Percentiles rank a stretch among this genome's conserved stretches.
Conservation (phyloP, 2,888 invertebrate genomes). For the Erynnis tages region DNA sequence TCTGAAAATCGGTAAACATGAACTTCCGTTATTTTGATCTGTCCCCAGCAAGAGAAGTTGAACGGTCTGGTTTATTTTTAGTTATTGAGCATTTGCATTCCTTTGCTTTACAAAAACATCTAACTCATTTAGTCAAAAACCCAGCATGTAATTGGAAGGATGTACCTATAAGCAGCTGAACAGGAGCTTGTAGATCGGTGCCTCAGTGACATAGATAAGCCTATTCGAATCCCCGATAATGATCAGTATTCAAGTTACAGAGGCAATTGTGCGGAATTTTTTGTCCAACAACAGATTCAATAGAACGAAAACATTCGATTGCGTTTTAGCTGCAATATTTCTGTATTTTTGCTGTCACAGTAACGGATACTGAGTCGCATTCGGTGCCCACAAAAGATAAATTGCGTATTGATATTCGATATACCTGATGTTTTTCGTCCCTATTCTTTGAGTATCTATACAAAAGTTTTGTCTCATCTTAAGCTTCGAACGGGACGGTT, state of each 20-base stretch:
- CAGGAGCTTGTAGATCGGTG: conserved; percentile 65
- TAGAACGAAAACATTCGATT: conserved; percentile 67
- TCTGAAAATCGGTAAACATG: no score
- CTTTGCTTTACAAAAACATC: not conserved
- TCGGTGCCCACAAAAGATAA: conserved; percentile 65
- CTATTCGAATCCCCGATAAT: conserved; percentile 66
- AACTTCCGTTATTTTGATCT: no score
- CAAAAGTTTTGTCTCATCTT: conserved; percentile 57
- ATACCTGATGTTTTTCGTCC: conserved; percentile 70
- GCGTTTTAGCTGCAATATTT: conserved; percentile 70
- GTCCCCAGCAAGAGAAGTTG: no score
- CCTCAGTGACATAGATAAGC: conserved; percentile 69
- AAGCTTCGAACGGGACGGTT: conserved; percentile 26
- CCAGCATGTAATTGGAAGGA: conserved; percentile 57
- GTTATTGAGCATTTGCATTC: not conserved
- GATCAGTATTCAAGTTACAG: conserved; percentile 75
- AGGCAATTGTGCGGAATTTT: conserved; percentile 68
- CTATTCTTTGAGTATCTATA: conserved; percentile 43
- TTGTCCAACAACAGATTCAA: conserved; percentile 52
- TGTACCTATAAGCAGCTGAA: conserved; percentile 65
- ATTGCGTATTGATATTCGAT: conserved; percentile 74
- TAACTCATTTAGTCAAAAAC: conserved; percentile 33
- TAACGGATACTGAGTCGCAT: conserved; percentile 67
- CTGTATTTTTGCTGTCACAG: conserved; percentile 56
- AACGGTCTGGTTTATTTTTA: no score